These are phyloP conservation scores for Cairina moschata DNA, from an alignment of 2,113 vertebrate genomes.

Conservation along the genomic window DNA sequence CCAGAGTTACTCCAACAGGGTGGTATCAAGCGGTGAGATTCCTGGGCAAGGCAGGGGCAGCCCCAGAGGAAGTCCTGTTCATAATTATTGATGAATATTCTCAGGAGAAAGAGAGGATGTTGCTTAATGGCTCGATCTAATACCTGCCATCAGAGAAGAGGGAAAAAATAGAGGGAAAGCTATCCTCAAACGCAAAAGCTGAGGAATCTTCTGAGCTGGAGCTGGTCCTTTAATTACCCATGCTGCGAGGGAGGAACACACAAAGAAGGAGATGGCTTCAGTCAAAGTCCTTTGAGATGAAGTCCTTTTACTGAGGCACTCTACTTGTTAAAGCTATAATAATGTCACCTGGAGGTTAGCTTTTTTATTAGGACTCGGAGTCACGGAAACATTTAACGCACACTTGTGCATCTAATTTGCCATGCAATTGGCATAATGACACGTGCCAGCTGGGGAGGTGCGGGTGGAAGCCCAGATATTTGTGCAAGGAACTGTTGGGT, in stretches of 20 bases:
- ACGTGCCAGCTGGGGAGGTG: neutral
- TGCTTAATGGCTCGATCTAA: constrained; percentile 66
- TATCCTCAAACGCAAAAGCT: constrained; percentile 10
- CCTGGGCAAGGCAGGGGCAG: constrained; percentile 40
- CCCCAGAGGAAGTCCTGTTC: constrained; percentile 26
- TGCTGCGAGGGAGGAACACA: neutral
- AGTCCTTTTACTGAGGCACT: neutral
- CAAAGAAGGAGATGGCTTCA: constrained; percentile 36
- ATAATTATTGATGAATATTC: constrained; percentile 65
- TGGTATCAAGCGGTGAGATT: neutral
- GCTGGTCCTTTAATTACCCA: constrained; percentile 59
- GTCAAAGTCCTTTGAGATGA: constrained; percentile 42
- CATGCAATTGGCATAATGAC: accelerated
- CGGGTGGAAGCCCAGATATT: neutral
- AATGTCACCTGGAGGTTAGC: constrained; percentile 21
- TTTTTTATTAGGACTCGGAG: neutral
- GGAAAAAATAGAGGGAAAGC: constrained; percentile 15
- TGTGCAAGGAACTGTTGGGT: neutral
- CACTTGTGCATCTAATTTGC: neutral
- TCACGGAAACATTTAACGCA: neutral
- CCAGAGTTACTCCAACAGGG: neutral
- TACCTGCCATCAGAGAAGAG: constrained; percentile 15
- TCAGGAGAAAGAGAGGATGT: constrained; percentile 52
- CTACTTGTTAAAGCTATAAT: constrained; percentile 6
- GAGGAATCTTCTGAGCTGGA: constrained; percentile 34